These are phyloP conservation scores for Sus cebifrons DNA, from an alignment of 2,797 vertebrate species.

Conservation along the genomic window DNA sequence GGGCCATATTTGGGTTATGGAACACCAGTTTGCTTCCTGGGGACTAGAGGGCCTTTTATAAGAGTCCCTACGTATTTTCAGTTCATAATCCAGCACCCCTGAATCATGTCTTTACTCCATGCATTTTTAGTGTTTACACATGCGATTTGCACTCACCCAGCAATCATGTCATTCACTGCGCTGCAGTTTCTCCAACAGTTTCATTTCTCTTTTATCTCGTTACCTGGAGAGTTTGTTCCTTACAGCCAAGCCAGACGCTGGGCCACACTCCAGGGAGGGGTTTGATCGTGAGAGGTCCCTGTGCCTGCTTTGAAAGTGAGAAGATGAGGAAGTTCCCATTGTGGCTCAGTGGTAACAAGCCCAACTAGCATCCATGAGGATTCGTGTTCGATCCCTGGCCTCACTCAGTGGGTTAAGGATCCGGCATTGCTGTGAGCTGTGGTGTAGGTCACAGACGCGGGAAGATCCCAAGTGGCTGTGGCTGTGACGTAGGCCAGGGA, in stretches of 20 bases:
- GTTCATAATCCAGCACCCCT: background rate
- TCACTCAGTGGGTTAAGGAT: too few relatives aligned
- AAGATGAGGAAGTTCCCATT: too few relatives aligned
- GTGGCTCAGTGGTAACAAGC: too few relatives aligned
- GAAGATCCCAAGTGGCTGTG: too few relatives aligned
- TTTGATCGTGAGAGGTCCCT: background rate
- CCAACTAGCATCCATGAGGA: too few relatives aligned
- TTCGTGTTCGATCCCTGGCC: too few relatives aligned
- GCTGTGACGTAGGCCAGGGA: too few relatives aligned
- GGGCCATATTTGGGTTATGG: background rate
- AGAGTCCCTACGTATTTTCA: background rate
- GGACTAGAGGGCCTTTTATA: background rate
- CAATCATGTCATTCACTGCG: background rate
- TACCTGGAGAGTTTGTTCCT: background rate
- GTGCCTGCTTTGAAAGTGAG: background rate
- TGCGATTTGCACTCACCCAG: fast-evolving
- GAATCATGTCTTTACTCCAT: background rate
- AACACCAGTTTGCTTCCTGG: background rate
- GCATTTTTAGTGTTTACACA: background rate
- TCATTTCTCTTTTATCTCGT: background rate
- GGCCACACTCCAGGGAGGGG: background rate
- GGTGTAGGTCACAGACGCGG: too few relatives aligned
- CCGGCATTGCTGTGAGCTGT: too few relatives aligned
- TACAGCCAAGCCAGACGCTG: background rate
- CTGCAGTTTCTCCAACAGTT: background rate